A percentile compares a stretch with the other conserved stretches of the same genome.
phyloP scores from a whole-genome alignment of 2,113 vertebrate genomes.

The Eudorcas thomsonii region DNA sequence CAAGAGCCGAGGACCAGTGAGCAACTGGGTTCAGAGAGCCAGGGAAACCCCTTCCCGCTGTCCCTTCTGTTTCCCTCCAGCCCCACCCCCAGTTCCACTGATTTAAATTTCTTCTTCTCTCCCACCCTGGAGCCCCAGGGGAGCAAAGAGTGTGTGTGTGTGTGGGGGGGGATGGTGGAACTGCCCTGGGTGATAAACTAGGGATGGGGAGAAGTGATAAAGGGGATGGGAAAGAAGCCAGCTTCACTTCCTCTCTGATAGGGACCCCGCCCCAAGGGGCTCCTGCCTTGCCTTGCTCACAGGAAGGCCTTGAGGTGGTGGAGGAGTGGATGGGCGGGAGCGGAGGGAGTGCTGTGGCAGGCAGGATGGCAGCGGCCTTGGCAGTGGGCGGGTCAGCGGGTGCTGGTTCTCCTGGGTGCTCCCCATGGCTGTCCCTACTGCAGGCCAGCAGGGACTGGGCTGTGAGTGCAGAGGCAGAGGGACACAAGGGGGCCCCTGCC shows the following conservation, averaged over 20 bases:
- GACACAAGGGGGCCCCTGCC: not conserved
- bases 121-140: not conserved
- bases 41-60: not conserved
- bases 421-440: not conserved
- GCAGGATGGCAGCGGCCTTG: not conserved
- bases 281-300: slow-evolving; percentile 24
- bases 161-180: not conserved
- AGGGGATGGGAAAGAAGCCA: not conserved
- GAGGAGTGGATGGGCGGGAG: not conserved
- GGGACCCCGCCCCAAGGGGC: slow-evolving; percentile 47
- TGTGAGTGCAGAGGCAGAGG: fast-evolving
- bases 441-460: not conserved
- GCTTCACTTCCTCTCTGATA: slow-evolving; percentile 65
- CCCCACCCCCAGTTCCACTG: not conserved
- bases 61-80: not conserved
- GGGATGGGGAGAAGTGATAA: slow-evolving; percentile 35
- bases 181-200: not conserved
- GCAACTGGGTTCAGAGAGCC: not conserved
- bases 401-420: not conserved
- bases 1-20: not conserved
- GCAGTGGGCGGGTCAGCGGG: not conserved
- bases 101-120: not conserved
- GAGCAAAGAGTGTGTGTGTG: not conserved
- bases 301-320: slow-evolving; percentile 42
- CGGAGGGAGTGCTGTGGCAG: fast-evolving